Evolutionary conservation across 2,113 vertebrate species (phyloP), one percentile per base, ranked within the genome.

Genomic region (Macquaria australasica): DNA sequence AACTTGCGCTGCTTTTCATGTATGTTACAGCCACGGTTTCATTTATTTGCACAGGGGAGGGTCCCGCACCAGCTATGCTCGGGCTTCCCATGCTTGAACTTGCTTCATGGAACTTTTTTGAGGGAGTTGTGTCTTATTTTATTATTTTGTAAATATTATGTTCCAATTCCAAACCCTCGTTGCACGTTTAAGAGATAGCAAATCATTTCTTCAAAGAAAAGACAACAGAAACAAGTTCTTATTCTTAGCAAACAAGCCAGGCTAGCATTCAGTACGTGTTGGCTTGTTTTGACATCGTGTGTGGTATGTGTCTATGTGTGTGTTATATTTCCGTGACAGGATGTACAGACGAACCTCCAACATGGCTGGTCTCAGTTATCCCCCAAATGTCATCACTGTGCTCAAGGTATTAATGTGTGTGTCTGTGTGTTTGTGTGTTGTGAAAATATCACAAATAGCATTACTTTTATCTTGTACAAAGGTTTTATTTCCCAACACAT

Each of bases 281-380:
- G 16, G 8, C 4, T 45, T 59, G 8, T 25, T 53, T 25, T 75
- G 41, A 73, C 51, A 37, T 58, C 59, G 63, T 59, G n/a, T 43
- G 20, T 50, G 6, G 14, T 14, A 21, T 60, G 3, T 77, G 15
- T 53, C 3, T 41, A 2, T 64, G 51, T 78, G 16, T 86, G 34
- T 89, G 64, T 87, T 21, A 0, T 53, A 93, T 92, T 88, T 68
- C 84, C 91, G 37, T 67, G 68, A 75, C 94, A 99, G 98, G 93
- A 99, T 99, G 97, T 99, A 98, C 90, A 96, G 98, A 82, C 94
- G 98, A 69, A 97, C 96, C 66, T 99, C 98, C 85, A 97, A 98
- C 93, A 96, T 97, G 97, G 96, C 97, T 12, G 97, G 97, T 84
- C 94, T 99, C 87, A 98, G 95, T 92, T 99, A 98, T 89, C 97